Evolutionary conservation across 2,888 invertebrate genomes (phyloP).

Genomic region (Chloromyia formosa): DNA sequence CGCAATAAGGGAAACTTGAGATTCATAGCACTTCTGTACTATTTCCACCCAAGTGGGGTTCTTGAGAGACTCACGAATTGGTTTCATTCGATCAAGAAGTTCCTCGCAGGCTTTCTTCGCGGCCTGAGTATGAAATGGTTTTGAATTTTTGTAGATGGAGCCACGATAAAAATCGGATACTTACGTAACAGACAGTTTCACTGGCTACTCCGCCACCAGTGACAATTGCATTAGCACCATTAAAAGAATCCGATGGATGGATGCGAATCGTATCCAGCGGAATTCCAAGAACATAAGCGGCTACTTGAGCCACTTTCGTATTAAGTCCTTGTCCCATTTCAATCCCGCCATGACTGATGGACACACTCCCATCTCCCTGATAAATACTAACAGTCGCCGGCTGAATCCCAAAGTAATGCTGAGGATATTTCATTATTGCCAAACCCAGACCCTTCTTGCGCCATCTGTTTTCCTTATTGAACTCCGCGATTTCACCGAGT

Average conservation of each 20-base stretch:
- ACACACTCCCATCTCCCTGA: conserved; percentile 76
- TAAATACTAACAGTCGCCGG: conserved; percentile 73
- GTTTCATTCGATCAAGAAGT: conserved; percentile 69
- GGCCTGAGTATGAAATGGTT: conserved; percentile 59
- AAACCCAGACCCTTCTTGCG: conserved; percentile 79
- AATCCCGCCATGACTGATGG: conserved; percentile 75
- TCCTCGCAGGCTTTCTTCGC: conserved; percentile 73
- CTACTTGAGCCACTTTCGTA: conserved; percentile 79
- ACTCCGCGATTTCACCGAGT: conserved; percentile 67
- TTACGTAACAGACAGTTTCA: conserved; percentile 72
- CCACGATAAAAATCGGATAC: neutral
- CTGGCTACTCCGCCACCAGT: conserved; percentile 79
- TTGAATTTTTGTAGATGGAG: no score
- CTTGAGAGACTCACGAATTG: conserved; percentile 66
- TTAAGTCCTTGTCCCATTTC: conserved; percentile 85
- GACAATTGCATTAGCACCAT: conserved; percentile 72
- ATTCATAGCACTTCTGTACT: conserved; percentile 66
- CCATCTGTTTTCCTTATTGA: conserved; percentile 80
- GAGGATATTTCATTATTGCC: conserved; percentile 74
- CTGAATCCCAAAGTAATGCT: conserved; percentile 66
- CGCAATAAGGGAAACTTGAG: conserved; percentile 70
- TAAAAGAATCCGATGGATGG: conserved; percentile 72
- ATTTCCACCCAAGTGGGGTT: conserved; percentile 70
- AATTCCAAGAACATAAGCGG: conserved; percentile 76
- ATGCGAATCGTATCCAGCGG: conserved; percentile 73